A percentile compares a stretch with the other conserved stretches of the same genome.
These are phyloP conservation scores for Epinephelus lanceolatus DNA, from an alignment of 2,113 vertebrate species.

Conservation along the genomic window DNA sequence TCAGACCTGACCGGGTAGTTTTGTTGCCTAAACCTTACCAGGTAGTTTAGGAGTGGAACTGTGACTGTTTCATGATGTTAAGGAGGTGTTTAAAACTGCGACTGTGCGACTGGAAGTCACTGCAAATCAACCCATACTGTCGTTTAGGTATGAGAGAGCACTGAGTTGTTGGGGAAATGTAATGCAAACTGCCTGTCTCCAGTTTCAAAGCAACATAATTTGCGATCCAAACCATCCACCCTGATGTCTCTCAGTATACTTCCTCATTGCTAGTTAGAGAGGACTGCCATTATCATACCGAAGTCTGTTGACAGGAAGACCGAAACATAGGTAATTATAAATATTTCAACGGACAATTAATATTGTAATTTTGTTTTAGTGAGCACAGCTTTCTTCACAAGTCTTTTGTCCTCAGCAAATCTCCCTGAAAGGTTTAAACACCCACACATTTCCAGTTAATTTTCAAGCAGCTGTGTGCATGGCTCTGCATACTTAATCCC, in stretches of 20 bases:
- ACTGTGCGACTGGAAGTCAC: too few species aligned
- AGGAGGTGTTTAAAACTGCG: too few species aligned
- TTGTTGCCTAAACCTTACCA: too few species aligned
- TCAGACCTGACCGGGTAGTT: too few species aligned
- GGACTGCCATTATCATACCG: background rate
- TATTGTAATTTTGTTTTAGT: background rate
- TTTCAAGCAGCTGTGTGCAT: background rate
- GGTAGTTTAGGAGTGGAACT: too few species aligned
- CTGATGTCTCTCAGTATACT: background rate
- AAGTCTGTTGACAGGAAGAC: background rate
- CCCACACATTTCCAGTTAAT: background rate
- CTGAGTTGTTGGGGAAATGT: too few species aligned
- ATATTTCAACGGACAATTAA: background rate
- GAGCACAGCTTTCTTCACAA: background rate
- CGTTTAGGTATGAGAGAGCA: too few species aligned
- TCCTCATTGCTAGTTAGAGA: background rate
- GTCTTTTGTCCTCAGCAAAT: background rate
- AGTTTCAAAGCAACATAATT: background rate
- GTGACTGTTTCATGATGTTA: too few species aligned
- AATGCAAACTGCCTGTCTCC: background rate
- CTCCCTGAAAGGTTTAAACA: background rate
- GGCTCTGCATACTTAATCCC: background rate
- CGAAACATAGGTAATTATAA: background rate
- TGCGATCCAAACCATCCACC: background rate
- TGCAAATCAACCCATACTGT: too few species aligned